phyloP scores from a whole-genome alignment of 2,797 vertebrate genomes.

The Ctenosaura bakeri region DNA sequence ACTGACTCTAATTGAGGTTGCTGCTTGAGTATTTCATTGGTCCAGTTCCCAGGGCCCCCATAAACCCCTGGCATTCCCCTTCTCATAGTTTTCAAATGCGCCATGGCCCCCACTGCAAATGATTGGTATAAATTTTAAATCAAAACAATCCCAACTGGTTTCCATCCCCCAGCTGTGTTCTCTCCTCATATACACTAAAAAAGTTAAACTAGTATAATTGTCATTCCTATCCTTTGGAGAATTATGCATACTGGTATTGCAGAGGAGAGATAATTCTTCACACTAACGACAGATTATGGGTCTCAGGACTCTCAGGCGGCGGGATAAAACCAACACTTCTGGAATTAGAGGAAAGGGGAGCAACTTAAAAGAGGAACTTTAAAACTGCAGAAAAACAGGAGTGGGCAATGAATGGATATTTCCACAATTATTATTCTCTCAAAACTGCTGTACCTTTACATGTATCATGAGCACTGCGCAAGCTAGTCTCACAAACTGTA shows the following conservation, averaged over 20 bases:
- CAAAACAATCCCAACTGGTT: background rate
- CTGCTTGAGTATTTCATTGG: no score
- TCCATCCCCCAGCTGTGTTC: background rate
- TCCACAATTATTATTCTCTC: background rate
- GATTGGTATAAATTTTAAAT: background rate
- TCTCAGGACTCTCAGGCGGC: background rate
- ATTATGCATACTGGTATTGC: background rate
- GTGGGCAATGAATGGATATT: background rate
- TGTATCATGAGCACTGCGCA: background rate
- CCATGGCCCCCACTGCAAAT: no score
- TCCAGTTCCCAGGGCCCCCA: no score
- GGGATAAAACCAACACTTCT: background rate
- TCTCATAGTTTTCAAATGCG: no score
- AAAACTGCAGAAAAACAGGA: background rate
- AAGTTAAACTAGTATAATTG: background rate
- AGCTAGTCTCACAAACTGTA: background rate
- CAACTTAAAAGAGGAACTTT: background rate
- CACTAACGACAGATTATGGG: background rate
- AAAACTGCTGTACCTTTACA: background rate
- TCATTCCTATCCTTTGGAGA: background rate
- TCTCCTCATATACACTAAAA: background rate
- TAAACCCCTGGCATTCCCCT: no score
- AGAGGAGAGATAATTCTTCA: background rate
- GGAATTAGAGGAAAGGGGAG: background rate
- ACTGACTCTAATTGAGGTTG: no score